Percentiles rank a stretch among this genome's conserved stretches.
phyloP scores from a whole-genome alignment of 2,797 vertebrate genomes.

The Coluber constrictor region DNA sequence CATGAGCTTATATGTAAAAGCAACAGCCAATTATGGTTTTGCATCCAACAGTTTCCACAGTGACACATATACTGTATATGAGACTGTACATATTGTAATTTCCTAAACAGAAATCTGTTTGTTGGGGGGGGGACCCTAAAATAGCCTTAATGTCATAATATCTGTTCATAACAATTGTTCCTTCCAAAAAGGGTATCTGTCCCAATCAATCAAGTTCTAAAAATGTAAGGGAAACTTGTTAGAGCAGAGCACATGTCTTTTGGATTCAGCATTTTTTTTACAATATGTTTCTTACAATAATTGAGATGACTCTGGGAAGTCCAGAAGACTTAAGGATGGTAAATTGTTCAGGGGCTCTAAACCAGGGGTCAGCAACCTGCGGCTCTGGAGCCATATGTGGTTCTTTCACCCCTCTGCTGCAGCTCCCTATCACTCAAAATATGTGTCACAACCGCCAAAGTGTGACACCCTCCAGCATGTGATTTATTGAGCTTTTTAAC shows the following conservation, averaged over 20 bases:
- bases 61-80: background rate
- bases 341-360: background rate
- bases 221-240: background rate
- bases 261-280: background rate
- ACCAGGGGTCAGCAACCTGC: too few relatives aligned
- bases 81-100: background rate
- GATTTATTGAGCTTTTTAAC: too few relatives aligned
- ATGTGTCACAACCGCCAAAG: too few relatives aligned
- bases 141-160: background rate
- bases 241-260: background rate
- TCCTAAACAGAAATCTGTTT: background rate
- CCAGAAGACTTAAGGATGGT: background rate
- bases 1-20: background rate
- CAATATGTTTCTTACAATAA: background rate
- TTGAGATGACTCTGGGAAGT: background rate
- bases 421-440: too few relatives aligned
- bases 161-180: background rate
- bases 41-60: background rate
- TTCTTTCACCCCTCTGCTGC: too few relatives aligned
- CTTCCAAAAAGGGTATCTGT: background rate
- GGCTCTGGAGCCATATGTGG: too few relatives aligned
- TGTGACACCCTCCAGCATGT: too few relatives aligned
- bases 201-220: background rate
- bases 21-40: background rate
- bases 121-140: background rate